Evolutionary conservation across 2,797 vertebrate species (phyloP).

Genomic region (Anas acuta): DNA sequence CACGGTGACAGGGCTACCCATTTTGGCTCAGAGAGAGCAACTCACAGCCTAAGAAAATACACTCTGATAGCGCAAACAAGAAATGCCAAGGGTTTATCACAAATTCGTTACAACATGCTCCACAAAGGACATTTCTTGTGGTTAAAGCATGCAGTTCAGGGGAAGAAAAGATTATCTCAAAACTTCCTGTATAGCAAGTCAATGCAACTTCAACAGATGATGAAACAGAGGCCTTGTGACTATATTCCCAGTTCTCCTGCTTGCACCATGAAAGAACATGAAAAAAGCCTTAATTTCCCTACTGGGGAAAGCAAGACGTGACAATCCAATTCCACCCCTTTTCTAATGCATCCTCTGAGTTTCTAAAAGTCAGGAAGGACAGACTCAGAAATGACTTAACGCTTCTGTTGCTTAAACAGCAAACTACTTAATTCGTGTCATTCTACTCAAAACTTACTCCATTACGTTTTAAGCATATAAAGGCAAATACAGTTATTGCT

Average conservation of each 20-base stretch:
- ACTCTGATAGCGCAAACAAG: neutral
- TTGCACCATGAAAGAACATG: neutral
- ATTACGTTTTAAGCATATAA: neutral
- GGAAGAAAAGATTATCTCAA: neutral
- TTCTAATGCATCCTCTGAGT: neutral
- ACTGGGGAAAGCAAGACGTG: neutral
- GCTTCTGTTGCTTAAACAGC: neutral
- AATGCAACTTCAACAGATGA: constrained; percentile 9
- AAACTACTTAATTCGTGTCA: neutral
- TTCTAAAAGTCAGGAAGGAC: neutral
- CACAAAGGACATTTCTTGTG: neutral
- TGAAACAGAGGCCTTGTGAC: constrained; percentile 1
- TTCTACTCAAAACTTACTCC: neutral
- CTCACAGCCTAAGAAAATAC: neutral
- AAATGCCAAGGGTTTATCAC: neutral
- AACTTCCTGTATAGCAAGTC: constrained; percentile 40
- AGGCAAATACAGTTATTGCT: neutral
- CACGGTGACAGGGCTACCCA: neutral
- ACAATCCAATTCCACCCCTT: neutral
- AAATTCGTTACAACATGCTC: neutral
- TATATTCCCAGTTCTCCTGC: neutral
- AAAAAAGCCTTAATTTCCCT: neutral
- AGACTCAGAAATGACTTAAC: neutral
- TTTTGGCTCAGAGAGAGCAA: accelerated
- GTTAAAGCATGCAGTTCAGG: neutral